Evolutionary conservation across 2,113 vertebrate species (phyloP), one percentile per base, ranked within the genome.

Genomic region (Gallinago media): DNA sequence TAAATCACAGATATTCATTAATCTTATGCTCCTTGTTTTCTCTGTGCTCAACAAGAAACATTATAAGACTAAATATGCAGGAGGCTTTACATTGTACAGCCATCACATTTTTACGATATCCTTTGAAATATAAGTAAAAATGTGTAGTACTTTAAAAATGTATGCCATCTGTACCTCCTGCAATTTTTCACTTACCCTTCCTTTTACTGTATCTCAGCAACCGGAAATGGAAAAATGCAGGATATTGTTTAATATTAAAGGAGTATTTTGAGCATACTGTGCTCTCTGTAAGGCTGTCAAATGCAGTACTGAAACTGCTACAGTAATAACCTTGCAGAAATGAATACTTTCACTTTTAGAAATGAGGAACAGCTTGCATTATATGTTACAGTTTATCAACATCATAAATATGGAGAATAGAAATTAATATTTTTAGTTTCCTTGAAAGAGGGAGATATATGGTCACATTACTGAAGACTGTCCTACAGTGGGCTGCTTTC

Each of bases 21-120:
- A 38, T 42, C 15, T 58, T 58, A 32, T 17, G 8, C 4, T 78
- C 32, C 50, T 65, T 42, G 26, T 38, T 58, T 78, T 50, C 36
- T 58, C 2, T 56, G 36, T 79, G 7, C 19, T 75, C 9, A 40
- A 23, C 14, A 74, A 46, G 36, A 92, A 75, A 25, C 14, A 61
- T 3, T 0, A 0, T 31, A 32, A 27, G 47, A 19, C 4, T 40
- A 70, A 49, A 73, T 20, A 49, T 16, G 9, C 29, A 65, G 11
- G 38, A 71, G 3, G 8, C 19, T 49, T 71, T 42, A 29, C 9
- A 27, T 10, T 54, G 26, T 54, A 29, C 26, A 66, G 8, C 8
- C n/a, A 61, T 21, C 13, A 63, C 16, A 79, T 11, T 70, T 79
- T 66, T 16, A n/a, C 2, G 3, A 59, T 7, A 44, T 2, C 5